A percentile compares a stretch with the other conserved stretches of the same genome.
Evolutionary conservation across 2,113 vertebrate species (phyloP).

Genomic region (Romanogobio albipinnatus): DNA sequence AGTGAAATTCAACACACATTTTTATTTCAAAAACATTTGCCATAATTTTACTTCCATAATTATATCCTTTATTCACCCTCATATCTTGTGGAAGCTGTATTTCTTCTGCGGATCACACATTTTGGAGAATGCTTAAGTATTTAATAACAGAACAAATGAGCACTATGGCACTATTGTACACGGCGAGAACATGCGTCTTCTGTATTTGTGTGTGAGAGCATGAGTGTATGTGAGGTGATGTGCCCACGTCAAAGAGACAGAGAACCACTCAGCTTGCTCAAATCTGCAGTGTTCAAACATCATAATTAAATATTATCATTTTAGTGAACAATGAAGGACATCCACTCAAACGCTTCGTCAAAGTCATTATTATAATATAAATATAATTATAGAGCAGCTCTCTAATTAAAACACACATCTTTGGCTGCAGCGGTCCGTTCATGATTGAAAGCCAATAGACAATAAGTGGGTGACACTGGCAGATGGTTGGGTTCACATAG

Average conservation of each 20-base stretch:
- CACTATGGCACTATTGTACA: background rate
- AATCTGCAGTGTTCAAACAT: conserved; percentile 64
- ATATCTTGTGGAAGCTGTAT: background rate
- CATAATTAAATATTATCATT: conserved; percentile 66
- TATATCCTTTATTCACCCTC: background rate
- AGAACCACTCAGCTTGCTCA: conserved; percentile 55
- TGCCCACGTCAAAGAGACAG: conserved; percentile 41
- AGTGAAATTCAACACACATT: too few species aligned
- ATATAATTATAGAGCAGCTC: conserved; percentile 65
- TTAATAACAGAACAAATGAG: background rate
- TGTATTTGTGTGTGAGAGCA: background rate
- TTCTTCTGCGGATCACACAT: background rate
- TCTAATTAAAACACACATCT: conserved; percentile 70
- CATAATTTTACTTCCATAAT: too few species aligned
- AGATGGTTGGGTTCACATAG: conserved; percentile 63
- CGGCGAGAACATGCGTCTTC: background rate
- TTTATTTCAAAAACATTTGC: too few species aligned
- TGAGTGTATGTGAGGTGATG: background rate
- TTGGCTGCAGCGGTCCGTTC: conserved; percentile 58
- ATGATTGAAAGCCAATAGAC: conserved; percentile 61
- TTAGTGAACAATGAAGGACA: conserved; percentile 64
- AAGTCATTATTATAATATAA: conserved; percentile 68
- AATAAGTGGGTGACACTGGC: conserved; percentile 57
- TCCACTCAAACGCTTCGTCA: conserved; percentile 59
- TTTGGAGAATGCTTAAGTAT: background rate